Conservation (phyloP, 2,797 vertebrate genomes). For the Brachyrhaphis roseni region DNA sequence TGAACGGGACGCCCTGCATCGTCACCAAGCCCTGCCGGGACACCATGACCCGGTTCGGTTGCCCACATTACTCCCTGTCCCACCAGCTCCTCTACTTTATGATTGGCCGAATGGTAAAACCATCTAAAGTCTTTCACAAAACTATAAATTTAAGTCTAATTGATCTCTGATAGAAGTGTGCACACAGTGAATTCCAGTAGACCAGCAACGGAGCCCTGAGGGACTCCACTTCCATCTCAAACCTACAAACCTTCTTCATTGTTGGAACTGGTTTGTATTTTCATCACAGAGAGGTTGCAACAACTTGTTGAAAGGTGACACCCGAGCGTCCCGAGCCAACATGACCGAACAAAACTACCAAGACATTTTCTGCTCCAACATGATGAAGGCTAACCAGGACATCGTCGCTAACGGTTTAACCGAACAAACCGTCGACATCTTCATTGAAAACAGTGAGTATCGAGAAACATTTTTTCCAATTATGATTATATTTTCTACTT, state of each 20-base stretch:
- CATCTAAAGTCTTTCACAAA: neutral
- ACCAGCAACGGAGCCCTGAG: neutral
- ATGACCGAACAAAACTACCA: conserved; percentile 77
- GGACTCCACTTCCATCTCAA: neutral
- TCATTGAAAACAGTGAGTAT: conserved; percentile 89
- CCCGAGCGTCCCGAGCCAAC: conserved; percentile 70
- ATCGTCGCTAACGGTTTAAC: conserved; percentile 66
- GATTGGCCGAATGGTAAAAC: conserved; percentile 83
- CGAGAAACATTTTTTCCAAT: neutral
- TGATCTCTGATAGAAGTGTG: neutral
- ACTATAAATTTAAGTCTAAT: neutral
- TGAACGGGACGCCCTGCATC: conserved; percentile 80
- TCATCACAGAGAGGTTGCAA: conserved; percentile 82
- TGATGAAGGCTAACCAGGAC: conserved; percentile 87
- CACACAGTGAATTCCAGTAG: neutral
- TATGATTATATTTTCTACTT: neutral
- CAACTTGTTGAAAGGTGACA: conserved; percentile 79
- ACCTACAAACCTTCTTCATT: neutral
- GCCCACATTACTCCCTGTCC: conserved; percentile 84
- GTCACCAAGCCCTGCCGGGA: conserved; percentile 82
- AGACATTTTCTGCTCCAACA: conserved; percentile 88
- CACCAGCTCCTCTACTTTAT: conserved; percentile 92
- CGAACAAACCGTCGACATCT: conserved; percentile 80
- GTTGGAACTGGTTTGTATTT: neutral
- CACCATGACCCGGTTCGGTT: conserved; percentile 83